Evolutionary conservation across 64 coral and sea anemone species (phyloP).

Genomic region (Platygyra sinensis): DNA sequence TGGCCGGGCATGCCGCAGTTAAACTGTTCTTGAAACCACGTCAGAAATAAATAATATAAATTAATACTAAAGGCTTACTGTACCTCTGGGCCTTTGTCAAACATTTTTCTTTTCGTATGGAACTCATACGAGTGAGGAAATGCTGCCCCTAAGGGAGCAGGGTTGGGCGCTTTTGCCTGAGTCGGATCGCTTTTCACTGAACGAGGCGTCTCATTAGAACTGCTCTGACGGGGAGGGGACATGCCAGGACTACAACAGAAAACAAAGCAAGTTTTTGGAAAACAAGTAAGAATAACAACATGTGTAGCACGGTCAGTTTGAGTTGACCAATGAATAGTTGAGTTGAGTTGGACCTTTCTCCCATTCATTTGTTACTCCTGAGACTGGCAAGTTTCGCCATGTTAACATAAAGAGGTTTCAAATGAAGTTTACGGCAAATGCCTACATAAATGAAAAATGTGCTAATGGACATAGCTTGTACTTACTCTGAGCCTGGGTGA

Average conservation of each 20-base stretch:
- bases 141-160: background rate
- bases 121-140: constrained; percentile 94
- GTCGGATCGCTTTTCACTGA: background rate
- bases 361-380: too few relatives aligned
- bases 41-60: background rate
- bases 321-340: too few relatives aligned
- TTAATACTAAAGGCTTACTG: too few relatives aligned
- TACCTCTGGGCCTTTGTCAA: constrained; percentile 96
- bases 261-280: background rate
- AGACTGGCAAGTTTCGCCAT: too few relatives aligned
- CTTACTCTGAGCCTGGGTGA: constrained; percentile 67
- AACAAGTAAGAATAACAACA: background rate
- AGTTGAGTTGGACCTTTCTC: too few relatives aligned
- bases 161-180: background rate
- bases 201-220: constrained; percentile 26
- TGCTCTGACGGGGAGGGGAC: background rate
- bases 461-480: background rate
- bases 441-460: too few relatives aligned
- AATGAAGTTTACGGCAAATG: too few relatives aligned
- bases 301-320: too few relatives aligned
- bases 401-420: too few relatives aligned
- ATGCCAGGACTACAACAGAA: background rate
- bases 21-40: too few relatives aligned
- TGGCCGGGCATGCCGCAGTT: too few relatives aligned
- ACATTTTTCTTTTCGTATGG: constrained; percentile 87